A percentile compares a stretch with the other conserved stretches of the same genome.
Conservation (phyloP, 2,113 vertebrate species). For the Prunella fulvescens region DNA sequence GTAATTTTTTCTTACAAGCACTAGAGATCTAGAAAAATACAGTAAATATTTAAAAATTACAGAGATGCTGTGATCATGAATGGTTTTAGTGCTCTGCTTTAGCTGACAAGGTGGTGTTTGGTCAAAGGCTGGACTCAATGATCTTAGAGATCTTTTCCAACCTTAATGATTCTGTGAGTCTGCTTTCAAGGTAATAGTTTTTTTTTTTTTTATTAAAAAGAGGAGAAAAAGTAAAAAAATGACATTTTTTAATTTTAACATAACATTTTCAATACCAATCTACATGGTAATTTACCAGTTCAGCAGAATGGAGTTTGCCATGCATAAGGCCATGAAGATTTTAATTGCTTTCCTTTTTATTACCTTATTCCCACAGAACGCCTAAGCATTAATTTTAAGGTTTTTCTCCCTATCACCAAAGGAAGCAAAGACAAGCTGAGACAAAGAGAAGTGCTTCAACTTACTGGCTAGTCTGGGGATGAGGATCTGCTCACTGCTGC, state of each 20-base stretch:
- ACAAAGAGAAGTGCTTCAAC: not conserved
- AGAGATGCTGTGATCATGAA: not conserved
- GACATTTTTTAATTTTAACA: not conserved
- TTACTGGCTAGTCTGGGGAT: constrained; percentile 84
- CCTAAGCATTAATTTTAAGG: not conserved
- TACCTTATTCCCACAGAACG: not conserved
- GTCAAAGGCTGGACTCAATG: not conserved
- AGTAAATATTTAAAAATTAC: not conserved
- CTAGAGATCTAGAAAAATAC: not conserved
- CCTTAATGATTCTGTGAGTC: not conserved
- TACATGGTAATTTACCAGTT: not conserved
- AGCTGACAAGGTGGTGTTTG: not conserved
- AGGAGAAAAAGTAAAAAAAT: not conserved
- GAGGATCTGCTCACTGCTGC: constrained; percentile 88
- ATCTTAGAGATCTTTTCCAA: not conserved
- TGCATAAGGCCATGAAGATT: not conserved
- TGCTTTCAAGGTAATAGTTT: not conserved
- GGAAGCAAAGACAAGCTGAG: not conserved
- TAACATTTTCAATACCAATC: not conserved
- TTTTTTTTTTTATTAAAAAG: not conserved
- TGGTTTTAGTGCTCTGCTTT: not conserved
- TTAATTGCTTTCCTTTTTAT: constrained; percentile 28
- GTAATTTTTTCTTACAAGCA: not conserved
- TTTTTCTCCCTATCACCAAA: not conserved
- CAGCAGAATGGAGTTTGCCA: not conserved